Conservation (phyloP, 2,797 vertebrate genomes). For the Otus scops region DNA sequence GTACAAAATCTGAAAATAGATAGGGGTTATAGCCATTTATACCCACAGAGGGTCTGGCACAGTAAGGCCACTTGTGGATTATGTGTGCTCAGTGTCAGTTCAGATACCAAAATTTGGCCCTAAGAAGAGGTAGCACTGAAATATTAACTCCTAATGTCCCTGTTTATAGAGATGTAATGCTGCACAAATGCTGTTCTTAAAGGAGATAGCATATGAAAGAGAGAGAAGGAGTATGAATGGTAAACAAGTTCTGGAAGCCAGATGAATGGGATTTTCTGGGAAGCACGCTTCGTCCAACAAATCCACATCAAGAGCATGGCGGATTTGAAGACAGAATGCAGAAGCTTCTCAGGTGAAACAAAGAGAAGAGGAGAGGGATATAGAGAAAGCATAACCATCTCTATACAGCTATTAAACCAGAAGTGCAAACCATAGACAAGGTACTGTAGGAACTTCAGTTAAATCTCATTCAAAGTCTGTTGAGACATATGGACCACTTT, state of each 20-base stretch:
- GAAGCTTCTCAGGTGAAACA: neutral
- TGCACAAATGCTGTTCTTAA: neutral
- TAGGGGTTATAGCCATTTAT: neutral
- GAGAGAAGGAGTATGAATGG: neutral
- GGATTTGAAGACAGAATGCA: neutral
- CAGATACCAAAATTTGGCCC: neutral
- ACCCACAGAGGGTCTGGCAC: neutral
- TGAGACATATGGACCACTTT: neutral
- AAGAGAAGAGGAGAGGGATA: neutral
- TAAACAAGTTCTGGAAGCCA: neutral
- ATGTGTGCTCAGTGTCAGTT: neutral
- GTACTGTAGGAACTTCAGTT: neutral
- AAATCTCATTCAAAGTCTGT: neutral
- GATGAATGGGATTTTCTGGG: neutral
- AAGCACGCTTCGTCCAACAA: neutral
- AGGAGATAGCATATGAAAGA: neutral
- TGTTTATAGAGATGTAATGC: neutral
- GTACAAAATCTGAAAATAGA: neutral
- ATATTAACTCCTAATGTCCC: neutral
- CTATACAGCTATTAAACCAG: neutral
- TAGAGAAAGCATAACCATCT: neutral
- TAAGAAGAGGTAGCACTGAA: neutral
- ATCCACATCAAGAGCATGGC: neutral
- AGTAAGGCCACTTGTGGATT: neutral
- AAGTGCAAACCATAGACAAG: neutral